A percentile compares a stretch with the other conserved stretches of the same genome.
Evolutionary conservation across 2,888 invertebrate species (phyloP).

Genomic region (Spialia ferax): DNA sequence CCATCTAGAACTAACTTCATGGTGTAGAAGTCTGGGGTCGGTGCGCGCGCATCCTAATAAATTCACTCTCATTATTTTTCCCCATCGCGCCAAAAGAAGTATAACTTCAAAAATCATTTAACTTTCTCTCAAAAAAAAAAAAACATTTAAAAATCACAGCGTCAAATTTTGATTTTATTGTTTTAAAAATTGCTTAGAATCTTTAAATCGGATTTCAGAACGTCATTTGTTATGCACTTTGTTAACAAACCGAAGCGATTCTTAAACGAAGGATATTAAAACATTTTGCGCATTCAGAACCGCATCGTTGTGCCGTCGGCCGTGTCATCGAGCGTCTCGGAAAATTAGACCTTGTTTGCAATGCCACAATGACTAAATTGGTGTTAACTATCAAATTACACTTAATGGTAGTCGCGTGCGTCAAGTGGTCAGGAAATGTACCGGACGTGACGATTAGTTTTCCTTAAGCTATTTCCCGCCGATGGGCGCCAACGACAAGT

Average conservation of each 20-base stretch:
- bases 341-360: constrained; percentile 6
- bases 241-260: not conserved
- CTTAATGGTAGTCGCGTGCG: constrained; percentile 53
- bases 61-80: too few relatives aligned
- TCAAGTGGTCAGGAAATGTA: constrained; percentile 57
- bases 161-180: too few relatives aligned
- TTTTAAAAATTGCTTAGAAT: too few relatives aligned
- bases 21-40: too few relatives aligned
- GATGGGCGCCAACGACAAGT: constrained; percentile 57
- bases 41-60: too few relatives aligned
- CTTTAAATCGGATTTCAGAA: too few relatives aligned
- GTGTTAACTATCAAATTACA: constrained; percentile 19
- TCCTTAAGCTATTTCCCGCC: constrained; percentile 58
- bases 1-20: too few relatives aligned
- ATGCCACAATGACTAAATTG: constrained; percentile 10
- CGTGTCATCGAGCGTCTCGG: not conserved
- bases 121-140: too few relatives aligned
- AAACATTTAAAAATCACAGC: too few relatives aligned
- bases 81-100: too few relatives aligned
- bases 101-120: too few relatives aligned
- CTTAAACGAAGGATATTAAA: not conserved
- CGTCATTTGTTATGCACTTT: too few relatives aligned
- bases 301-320: not conserved
- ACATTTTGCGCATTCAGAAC: constrained; percentile 5
- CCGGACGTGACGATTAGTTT: constrained; percentile 69